Conservation (phyloP, 2,888 invertebrate species). For the Parnassius smintheus region DNA sequence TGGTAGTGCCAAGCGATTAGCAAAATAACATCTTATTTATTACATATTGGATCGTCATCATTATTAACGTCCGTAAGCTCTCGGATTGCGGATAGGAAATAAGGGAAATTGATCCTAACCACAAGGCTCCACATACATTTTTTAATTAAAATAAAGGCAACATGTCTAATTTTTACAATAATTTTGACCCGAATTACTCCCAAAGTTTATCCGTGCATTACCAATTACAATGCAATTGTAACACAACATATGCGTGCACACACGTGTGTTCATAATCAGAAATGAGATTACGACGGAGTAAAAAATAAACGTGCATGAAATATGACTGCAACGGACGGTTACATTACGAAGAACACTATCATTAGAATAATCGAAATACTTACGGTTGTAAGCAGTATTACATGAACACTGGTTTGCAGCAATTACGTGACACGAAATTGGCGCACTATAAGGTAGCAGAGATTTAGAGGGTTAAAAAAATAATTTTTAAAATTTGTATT, state of each 20-base stretch:
- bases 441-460: neutral
- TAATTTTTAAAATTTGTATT: neutral
- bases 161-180: no score
- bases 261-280: constrained; percentile 13
- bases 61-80: no score
- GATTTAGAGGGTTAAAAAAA: constrained; percentile 1
- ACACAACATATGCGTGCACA: neutral
- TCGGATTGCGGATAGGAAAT: no score
- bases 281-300: constrained; percentile 19
- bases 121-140: no score
- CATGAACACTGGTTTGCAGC: constrained; percentile 12
- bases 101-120: no score
- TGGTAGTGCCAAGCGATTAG: no score
- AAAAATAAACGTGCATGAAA: constrained; percentile 20
- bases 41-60: no score
- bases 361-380: constrained; percentile 27
- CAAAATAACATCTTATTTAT: no score
- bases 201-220: no score
- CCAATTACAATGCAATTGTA: neutral
- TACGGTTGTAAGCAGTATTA: constrained; percentile 25
- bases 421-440: constrained; percentile 19
- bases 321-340: constrained; percentile 19
- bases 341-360: constrained; percentile 26
- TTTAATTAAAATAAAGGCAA: no score
- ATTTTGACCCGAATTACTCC: no score